Conservation (phyloP, 2,113 vertebrate species). For the Ophiodon elongatus region DNA sequence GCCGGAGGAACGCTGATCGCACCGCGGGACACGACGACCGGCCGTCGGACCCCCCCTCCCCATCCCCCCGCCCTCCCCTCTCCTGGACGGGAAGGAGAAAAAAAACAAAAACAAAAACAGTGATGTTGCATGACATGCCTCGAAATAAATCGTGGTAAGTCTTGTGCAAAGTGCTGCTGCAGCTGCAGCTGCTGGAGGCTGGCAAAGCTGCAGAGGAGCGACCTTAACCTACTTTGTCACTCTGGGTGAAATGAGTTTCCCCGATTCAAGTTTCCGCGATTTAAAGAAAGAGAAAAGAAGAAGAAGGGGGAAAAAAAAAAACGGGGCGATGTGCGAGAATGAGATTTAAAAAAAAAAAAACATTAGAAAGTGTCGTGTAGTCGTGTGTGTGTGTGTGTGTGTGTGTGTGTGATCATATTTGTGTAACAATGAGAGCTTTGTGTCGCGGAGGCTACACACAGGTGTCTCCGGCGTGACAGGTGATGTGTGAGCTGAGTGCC, state of each 20-base stretch:
- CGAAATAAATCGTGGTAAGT: conserved; percentile 84
- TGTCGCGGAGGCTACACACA: conserved; percentile 45
- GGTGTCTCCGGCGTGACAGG: conserved; percentile 69
- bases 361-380: not conserved
- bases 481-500: conserved; percentile 76
- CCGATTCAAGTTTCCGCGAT: conserved; percentile 49
- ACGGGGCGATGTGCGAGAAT: not conserved
- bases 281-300: not conserved
- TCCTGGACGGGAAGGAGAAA: conserved; percentile 48
- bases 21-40: conserved; percentile 44
- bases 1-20: conserved; percentile 61
- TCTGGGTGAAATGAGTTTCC: conserved; percentile 72
- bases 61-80: too few relatives aligned
- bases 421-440: conserved; percentile 43
- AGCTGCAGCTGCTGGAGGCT: conserved; percentile 68
- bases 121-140: conserved; percentile 75
- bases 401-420: not conserved
- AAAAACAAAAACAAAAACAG: conserved; percentile 69
- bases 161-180: conserved; percentile 79
- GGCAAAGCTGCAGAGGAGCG: conserved; percentile 63
- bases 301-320: too few relatives aligned
- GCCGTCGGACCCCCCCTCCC: conserved; percentile 51
- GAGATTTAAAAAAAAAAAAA: not conserved
- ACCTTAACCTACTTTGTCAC: conserved; percentile 83
- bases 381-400: not conserved